phyloP scores from a whole-genome alignment of 2,888 invertebrate species.

The Parnassius apollo region DNA sequence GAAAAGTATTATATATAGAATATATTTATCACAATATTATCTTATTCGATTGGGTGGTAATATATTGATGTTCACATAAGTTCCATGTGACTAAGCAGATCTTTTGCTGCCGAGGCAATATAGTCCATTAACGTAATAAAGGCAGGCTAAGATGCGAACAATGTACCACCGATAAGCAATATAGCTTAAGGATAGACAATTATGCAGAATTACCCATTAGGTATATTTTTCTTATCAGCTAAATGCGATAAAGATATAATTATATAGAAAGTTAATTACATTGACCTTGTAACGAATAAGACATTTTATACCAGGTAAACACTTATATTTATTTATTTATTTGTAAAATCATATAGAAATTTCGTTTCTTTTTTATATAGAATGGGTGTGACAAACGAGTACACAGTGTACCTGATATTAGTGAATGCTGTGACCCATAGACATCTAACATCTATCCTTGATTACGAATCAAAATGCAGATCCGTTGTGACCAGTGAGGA shows the following conservation, averaged over 20 bases:
- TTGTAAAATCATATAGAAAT: no score
- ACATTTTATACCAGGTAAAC: not conserved
- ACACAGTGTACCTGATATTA: no score
- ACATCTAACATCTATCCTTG: no score
- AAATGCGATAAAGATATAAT: slow-evolving; percentile 18
- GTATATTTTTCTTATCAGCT: slow-evolving; percentile 31
- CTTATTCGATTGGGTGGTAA: not conserved
- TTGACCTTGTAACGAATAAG: slow-evolving; percentile 7
- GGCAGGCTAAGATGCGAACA: slow-evolving; percentile 59
- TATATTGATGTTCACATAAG: slow-evolving; percentile 26
- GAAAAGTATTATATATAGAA: no score
- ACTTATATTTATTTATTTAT: no score
- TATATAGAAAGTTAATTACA: slow-evolving; percentile 9
- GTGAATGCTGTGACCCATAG: no score
- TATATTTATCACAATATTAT: no score
- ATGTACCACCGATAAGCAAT: slow-evolving; percentile 53
- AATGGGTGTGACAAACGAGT: no score
- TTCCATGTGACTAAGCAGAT: slow-evolving; percentile 15
- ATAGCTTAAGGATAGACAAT: slow-evolving; percentile 48
- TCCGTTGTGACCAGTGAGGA: no score
- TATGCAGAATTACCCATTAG: slow-evolving; percentile 41
- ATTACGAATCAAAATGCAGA: no score
- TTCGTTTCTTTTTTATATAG: no score
- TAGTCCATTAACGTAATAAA: slow-evolving; percentile 52
- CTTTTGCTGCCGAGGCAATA: slow-evolving; percentile 15